Percentiles rank a stretch among this genome's conserved stretches.
These are phyloP conservation scores for Beris chalybata DNA, from an alignment of 2,888 invertebrate species.

Conservation along the genomic window DNA sequence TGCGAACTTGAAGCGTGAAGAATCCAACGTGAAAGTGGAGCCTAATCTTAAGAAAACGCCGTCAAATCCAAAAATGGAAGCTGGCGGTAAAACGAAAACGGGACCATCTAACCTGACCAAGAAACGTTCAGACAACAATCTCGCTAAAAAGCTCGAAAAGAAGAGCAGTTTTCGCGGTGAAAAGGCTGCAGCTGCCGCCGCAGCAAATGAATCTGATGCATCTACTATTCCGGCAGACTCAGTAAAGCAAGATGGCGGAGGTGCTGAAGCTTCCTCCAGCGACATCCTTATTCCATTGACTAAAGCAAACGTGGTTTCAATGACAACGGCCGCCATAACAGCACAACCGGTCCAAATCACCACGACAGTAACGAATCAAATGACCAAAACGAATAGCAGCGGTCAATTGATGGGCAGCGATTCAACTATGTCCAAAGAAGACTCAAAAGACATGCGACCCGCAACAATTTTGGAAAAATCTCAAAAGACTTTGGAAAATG, in stretches of 20 bases:
- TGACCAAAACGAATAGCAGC: slow-evolving; percentile 50
- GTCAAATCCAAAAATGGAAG: slow-evolving; percentile 29
- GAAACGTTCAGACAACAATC: slow-evolving; percentile 50
- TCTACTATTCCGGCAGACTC: slow-evolving; percentile 7
- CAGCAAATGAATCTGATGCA: slow-evolving; percentile 30
- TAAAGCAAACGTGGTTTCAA: slow-evolving; percentile 57
- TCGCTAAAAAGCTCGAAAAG: slow-evolving; percentile 45
- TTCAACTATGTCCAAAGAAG: not conserved
- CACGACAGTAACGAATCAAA: slow-evolving; percentile 61
- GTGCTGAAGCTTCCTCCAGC: slow-evolving; percentile 31
- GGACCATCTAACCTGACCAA: slow-evolving; percentile 43
- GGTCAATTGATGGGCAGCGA: slow-evolving; percentile 39
- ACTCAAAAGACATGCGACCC: slow-evolving; percentile 41
- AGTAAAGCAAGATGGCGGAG: slow-evolving; percentile 31
- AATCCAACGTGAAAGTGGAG: slow-evolving; percentile 16
- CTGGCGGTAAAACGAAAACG: not conserved
- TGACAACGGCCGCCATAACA: slow-evolving; percentile 64
- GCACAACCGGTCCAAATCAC: slow-evolving; percentile 62
- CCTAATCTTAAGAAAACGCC: slow-evolving; percentile 32
- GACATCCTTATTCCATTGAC: slow-evolving; percentile 44
- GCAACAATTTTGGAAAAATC: slow-evolving; percentile 50
- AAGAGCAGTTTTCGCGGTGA: slow-evolving; percentile 41
- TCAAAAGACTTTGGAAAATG: slow-evolving; percentile 49
- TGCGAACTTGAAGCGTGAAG: slow-evolving; percentile 40
- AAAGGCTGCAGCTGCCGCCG: slow-evolving; percentile 37